Conservation (phyloP, 1,140 invertebrate species). For the Palaemon carinicauda region DNA sequence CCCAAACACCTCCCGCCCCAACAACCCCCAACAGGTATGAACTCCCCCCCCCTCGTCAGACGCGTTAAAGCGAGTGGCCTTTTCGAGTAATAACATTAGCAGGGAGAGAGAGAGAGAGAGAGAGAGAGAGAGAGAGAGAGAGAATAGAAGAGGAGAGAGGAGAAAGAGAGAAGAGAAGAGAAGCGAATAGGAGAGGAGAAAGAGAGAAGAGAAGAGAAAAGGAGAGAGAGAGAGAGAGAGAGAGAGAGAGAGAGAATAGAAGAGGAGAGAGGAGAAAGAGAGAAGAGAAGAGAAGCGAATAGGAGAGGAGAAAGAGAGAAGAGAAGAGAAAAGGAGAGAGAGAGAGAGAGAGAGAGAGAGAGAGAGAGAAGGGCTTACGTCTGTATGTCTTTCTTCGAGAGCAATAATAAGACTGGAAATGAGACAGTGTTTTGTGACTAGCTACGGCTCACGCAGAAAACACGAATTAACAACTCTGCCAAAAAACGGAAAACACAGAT, state of each 20-base stretch:
- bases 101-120: neutral
- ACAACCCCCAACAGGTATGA: too few species aligned
- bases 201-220: neutral
- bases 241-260: too few species aligned
- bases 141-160: neutral
- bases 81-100: constrained; percentile 6
- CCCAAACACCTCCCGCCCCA: too few species aligned
- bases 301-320: too few species aligned
- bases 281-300: neutral
- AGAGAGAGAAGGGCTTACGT: constrained; percentile 3
- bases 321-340: neutral
- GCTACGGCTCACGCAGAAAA: constrained; percentile 33
- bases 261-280: neutral
- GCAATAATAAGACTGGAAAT: constrained; percentile 53
- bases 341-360: too few species aligned
- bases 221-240: neutral
- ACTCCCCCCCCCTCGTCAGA: too few species aligned
- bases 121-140: neutral
- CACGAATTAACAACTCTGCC: constrained; percentile 46
- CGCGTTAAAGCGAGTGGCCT: neutral
- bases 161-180: too few species aligned
- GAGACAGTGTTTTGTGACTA: constrained; percentile 49
- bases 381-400: neutral
- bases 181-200: too few species aligned
- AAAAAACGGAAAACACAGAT: constrained; percentile 47